Percentiles rank a stretch among this genome's conserved stretches.
Conservation (phyloP, 2,888 invertebrate genomes). For the Clepsis dumicolana region DNA sequence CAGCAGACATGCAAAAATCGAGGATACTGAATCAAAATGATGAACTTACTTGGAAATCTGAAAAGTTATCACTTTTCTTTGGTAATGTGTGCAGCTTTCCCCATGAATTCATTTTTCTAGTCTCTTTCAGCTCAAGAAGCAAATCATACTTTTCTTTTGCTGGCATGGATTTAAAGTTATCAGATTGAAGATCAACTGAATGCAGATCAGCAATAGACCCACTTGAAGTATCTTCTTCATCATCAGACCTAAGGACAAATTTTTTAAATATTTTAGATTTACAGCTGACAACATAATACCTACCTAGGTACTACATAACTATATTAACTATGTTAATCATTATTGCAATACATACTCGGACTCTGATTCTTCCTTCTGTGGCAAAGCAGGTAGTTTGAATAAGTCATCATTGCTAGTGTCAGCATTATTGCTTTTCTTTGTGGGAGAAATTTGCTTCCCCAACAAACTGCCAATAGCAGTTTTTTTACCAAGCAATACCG, state of each 20-base stretch:
- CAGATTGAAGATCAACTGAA: conserved; percentile 92
- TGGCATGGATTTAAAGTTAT: conserved; percentile 92
- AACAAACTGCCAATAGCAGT: conserved; percentile 91
- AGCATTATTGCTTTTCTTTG: conserved; percentile 61
- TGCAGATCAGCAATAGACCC: conserved; percentile 88
- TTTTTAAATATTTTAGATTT: not conserved
- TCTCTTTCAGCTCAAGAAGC: conserved; percentile 95
- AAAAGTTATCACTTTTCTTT: conserved; percentile 89
- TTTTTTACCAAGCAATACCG: conserved; percentile 91
- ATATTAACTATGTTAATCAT: not conserved
- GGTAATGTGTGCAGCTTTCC: conserved; percentile 94
- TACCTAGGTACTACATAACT: not conserved
- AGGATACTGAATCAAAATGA: too few relatives aligned
- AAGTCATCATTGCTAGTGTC: conserved; percentile 83
- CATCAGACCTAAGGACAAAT: conserved; percentile 70
- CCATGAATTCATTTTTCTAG: conserved; percentile 96
- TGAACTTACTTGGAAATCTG: conserved; percentile 83
- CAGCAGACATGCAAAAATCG: too few relatives aligned
- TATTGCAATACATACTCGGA: conserved; percentile 81
- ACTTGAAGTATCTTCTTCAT: conserved; percentile 69
- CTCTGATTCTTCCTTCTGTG: conserved; percentile 70
- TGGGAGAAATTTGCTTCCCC: conserved; percentile 83
- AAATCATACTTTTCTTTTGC: conserved; percentile 97
- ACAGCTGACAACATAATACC: not conserved
- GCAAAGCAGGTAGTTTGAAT: conserved; percentile 88